Base-by-base conservation (phyloP, 2,113 vertebrate genomes). In the Cheilinus undulatus region DNA sequence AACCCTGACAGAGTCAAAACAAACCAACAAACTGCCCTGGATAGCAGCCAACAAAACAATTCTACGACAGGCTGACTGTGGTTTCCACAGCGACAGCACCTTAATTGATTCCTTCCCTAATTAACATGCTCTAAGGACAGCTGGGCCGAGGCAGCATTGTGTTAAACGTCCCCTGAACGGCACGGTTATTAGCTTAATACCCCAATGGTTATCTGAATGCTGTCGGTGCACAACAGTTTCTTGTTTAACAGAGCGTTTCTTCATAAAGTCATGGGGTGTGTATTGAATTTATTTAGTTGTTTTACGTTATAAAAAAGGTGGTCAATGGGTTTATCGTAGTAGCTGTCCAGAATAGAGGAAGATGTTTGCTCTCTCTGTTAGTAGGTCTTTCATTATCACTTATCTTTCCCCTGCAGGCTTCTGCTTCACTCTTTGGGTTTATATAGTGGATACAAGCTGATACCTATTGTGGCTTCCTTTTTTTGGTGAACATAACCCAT, bases 51-150 rank as follows among this genome's bases (percentile, higher is more conserved):
- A 56, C 32, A 30, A 40, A 1, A 45, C 67, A 73, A 38, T 82
- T 77, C 68, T 49, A 59, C 59, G 26, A 28, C 26, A 22, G 43
- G 43, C 46, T 24, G 23, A 40, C 61, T 5, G 50, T 69, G 72
- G 74, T 90, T 87, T 85, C 87, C 73, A 80, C 50, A 68, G 85
- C 58, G 38, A 84, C 69, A 3, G 42, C 14, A 27, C 26, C 51
- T 79, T 88, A 79, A 88, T 87, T 86, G 83, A 89, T 88, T 88
- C 75, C 20, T 70, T 76, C 69, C 78, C 77, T 76, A 86, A 88
- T 87, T 88, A 86, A 79, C 73, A 87, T 82, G 66, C 75, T 86
- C 81, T 83, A 82, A 80, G 78, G 73, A 74, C 69, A 82, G 83
- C 82, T 75, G 76, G 68, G 82, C 73, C 76, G n/a, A 52, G 75